Base-by-base conservation (phyloP, 2,888 invertebrate genomes). In the Trimorus sp. region DNA sequence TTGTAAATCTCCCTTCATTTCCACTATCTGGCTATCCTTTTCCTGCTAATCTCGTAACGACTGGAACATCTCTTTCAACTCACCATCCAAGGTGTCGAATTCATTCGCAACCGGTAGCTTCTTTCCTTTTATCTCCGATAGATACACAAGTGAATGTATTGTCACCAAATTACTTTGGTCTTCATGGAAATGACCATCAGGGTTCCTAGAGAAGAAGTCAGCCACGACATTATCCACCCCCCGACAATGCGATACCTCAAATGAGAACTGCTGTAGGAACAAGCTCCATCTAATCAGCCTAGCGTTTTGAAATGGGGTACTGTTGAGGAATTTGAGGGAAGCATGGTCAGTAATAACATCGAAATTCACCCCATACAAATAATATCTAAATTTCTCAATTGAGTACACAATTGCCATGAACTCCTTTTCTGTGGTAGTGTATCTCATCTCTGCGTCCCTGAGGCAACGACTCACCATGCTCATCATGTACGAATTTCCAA, bases 131-230 rank as follows among this genome's bases (percentile, higher is more conserved):
- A n/a, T n/a, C n/a, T n/a, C n/a, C n/a, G n/a, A n/a, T n/a, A n/a
- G n/a, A n/a, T n/a, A n/a, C n/a, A n/a, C n/a, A n/a, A n/a, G n/a
- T n/a, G n/a, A n/a, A n/a, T n/a, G n/a, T n/a, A n/a, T 48, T n/a
- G 37, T 37, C 1, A 7, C 8, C 8, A 37, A 15, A 8, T 37
- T 56, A 7, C 26, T 36, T 16, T 2, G 37, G 37, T 3, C 26
- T 12, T 56, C 37, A 2, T 56, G 36, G 6, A 3, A 11, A 12
- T 26, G 16, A 7, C 58, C 40, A 7, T 58, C 37, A 0, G 78
- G 60, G 38, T 73, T 63, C 7, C 71, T 40, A 54, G 71, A 73
- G n/a, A 56, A 37, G 37, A 56, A 37, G 37, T 56, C 36, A 7
- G 56, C 56, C 12, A 26, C 37, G 37, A 37, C 26, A 26, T 53